A percentile compares a stretch with the other conserved stretches of the same genome.
These are phyloP conservation scores for Sebastes vulpes DNA, from an alignment of 2,797 vertebrate species.

Conservation along the genomic window DNA sequence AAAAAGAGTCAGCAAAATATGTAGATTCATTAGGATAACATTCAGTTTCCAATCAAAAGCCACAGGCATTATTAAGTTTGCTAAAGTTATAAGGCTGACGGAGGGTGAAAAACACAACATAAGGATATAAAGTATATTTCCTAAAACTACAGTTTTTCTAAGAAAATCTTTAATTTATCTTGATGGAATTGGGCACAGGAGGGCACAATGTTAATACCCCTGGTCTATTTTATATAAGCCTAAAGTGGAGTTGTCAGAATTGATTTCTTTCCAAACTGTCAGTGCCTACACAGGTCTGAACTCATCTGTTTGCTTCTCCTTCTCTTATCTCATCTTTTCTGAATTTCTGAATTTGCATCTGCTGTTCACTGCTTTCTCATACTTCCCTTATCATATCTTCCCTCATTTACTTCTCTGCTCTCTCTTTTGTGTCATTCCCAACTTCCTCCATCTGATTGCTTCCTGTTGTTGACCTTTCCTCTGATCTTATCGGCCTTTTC, in stretches of 20 bases:
- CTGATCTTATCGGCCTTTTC: neutral
- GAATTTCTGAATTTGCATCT: constrained; percentile 7
- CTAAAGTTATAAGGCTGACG: neutral
- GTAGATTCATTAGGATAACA: neutral
- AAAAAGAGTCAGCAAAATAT: neutral
- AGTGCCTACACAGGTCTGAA: constrained; percentile 30
- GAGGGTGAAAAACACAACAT: neutral
- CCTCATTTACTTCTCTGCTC: neutral
- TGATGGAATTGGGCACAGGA: neutral
- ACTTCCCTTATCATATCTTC: neutral
- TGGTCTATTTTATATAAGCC: neutral
- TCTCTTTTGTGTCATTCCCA: neutral
- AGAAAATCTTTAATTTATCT: neutral
- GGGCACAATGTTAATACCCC: neutral
- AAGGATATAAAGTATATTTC: neutral
- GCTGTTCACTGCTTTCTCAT: neutral
- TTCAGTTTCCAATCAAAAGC: neutral
- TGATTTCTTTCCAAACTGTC: constrained; percentile 31
- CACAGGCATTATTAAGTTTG: neutral
- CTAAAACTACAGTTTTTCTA: neutral
- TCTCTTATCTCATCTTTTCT: constrained; percentile 7
- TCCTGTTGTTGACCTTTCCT: neutral
- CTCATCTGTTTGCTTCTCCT: constrained; percentile 19
- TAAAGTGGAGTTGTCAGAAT: neutral
- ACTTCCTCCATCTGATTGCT: neutral